A percentile compares a stretch with the other conserved stretches of the same genome.
phyloP scores from a whole-genome alignment of 2,797 vertebrate genomes.

The Xenopus petersii region DNA sequence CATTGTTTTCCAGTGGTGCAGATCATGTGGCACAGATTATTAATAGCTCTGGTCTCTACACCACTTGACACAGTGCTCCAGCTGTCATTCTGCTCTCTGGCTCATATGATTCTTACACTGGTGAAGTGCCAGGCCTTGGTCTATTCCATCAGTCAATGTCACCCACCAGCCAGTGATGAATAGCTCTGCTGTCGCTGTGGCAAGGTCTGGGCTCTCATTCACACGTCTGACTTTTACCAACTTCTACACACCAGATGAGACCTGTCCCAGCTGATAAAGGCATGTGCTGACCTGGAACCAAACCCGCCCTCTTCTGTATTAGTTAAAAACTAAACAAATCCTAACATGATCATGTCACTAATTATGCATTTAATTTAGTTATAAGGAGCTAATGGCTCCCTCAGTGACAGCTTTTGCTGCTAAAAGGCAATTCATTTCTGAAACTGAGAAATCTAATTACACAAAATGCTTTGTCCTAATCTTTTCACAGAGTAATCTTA shows the following conservation, averaged over 20 bases:
- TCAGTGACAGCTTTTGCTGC: slow-evolving; percentile 89
- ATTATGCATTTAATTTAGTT: slow-evolving; percentile 98
- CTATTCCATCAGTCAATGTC: slow-evolving; percentile 98
- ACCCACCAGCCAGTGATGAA: slow-evolving; percentile 89
- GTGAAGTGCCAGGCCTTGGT: slow-evolving; percentile 87
- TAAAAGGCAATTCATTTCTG: slow-evolving; percentile 96
- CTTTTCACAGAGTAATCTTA: slow-evolving; percentile 96
- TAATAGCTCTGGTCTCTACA: slow-evolving; percentile 96
- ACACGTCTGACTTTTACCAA: slow-evolving; percentile 72
- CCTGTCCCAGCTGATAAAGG: slow-evolving; percentile 61
- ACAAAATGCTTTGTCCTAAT: slow-evolving; percentile 93
- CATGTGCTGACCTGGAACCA: slow-evolving; percentile 62
- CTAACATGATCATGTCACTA: slow-evolving; percentile 92
- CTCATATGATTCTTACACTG: slow-evolving; percentile 86
- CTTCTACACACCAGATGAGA: slow-evolving; percentile 76
- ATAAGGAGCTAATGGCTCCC: slow-evolving; percentile 96
- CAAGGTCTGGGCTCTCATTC: slow-evolving; percentile 71
- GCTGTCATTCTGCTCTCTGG: slow-evolving; percentile 92
- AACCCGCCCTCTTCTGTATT: slow-evolving; percentile 54
- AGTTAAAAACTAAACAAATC: slow-evolving; percentile 81
- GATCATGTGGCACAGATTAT: slow-evolving; percentile 96
- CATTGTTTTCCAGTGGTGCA: slow-evolving; percentile 66
- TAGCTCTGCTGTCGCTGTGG: slow-evolving; percentile 69
- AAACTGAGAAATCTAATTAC: slow-evolving; percentile 95
- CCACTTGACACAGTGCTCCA: slow-evolving; percentile 98